Evolutionary conservation across 2,888 invertebrate species (phyloP).

Genomic region (Trissolcus brochymenae): DNA sequence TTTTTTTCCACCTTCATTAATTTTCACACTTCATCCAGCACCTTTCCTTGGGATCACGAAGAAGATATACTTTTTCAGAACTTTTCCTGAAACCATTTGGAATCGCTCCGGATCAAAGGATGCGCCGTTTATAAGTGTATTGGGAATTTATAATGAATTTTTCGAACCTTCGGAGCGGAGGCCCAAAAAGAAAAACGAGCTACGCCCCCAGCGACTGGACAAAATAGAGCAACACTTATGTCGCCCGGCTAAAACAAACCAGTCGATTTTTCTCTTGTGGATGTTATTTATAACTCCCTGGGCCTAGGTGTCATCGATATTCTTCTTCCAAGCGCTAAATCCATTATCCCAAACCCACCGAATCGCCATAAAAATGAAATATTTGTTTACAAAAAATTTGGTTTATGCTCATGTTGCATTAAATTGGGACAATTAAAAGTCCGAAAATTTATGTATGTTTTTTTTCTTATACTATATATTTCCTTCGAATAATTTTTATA

Average conservation of each 20-base stretch:
- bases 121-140: constrained; percentile 65
- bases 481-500: no score
- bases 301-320: constrained; percentile 19
- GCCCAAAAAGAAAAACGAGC: constrained; percentile 52
- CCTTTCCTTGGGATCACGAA: not conserved
- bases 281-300: constrained; percentile 33
- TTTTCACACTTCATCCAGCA: constrained; percentile 4
- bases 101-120: constrained; percentile 26
- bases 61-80: constrained; percentile 17
- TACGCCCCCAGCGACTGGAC: constrained; percentile 31
- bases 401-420: constrained; percentile 10
- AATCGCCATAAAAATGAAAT: constrained; percentile 40
- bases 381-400: constrained; percentile 35
- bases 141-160: constrained; percentile 70
- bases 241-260: constrained; percentile 33
- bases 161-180: constrained; percentile 58
- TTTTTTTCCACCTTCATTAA: constrained; percentile 6
- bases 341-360: constrained; percentile 20
- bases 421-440: constrained; percentile 19
- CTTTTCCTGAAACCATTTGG: constrained; percentile 13
- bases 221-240: constrained; percentile 49
- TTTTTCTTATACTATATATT: not conserved
- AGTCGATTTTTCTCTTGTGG: constrained; percentile 29
- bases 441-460: not conserved
- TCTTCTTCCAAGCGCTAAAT: constrained; percentile 13